phyloP scores from a whole-genome alignment of 2,113 vertebrate genomes.

The Trichomycterus rosablanca region DNA sequence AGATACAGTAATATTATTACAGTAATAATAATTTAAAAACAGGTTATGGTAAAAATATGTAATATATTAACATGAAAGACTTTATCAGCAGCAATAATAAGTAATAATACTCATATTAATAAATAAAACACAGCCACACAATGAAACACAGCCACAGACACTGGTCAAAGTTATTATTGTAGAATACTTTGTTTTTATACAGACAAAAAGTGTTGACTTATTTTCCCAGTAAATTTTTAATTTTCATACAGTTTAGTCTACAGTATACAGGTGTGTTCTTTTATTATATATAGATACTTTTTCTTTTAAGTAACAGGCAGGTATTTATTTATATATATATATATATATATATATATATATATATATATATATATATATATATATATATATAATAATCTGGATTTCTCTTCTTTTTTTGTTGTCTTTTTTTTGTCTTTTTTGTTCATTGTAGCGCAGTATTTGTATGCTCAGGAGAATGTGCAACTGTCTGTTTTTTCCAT shows the following conservation, averaged over 20 bases:
- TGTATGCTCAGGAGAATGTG: constrained; percentile 73
- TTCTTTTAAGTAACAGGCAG: constrained; percentile 78
- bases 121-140: constrained; percentile 50
- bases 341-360: no score
- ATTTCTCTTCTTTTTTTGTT: constrained; percentile 47
- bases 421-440: constrained; percentile 55
- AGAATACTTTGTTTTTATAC: constrained; percentile 80
- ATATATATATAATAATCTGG: constrained; percentile 76
- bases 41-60: no score
- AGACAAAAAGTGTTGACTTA: constrained; percentile 80
- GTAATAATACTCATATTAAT: constrained; percentile 14
- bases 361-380: no score
- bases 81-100: no score
- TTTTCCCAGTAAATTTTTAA: constrained; percentile 74
- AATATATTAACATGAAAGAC: no score
- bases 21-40: no score
- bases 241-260: constrained; percentile 77
- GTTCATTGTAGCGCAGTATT: constrained; percentile 65
- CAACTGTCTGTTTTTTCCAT: constrained; percentile 63
- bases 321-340: constrained; percentile 79
- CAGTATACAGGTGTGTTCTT: constrained; percentile 79
- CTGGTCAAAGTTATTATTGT: constrained; percentile 81
- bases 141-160: constrained; percentile 63
- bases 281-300: constrained; percentile 75
- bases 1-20: no score